Percentiles rank a stretch among this genome's conserved stretches.
Evolutionary conservation across 2,113 vertebrate species (phyloP).

Genomic region (Tonatia bakeri): DNA sequence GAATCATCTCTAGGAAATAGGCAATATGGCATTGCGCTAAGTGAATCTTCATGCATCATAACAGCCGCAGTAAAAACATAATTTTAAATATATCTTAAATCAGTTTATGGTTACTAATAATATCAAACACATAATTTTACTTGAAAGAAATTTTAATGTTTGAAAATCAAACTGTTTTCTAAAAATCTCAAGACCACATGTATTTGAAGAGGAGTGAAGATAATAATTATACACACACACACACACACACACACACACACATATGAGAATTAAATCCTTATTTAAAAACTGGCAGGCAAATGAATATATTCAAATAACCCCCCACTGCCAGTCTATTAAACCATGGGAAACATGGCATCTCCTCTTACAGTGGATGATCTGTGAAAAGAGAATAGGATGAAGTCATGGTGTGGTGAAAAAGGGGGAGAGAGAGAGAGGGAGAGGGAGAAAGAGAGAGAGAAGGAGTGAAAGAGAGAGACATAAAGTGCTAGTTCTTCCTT

Average conservation of each 20-base stretch:
- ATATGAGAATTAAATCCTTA: not conserved
- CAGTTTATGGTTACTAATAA: not conserved
- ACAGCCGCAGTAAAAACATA: not conserved
- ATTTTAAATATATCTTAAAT: not conserved
- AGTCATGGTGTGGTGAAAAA: not conserved
- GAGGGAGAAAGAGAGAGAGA: too few species aligned
- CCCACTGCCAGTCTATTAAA: not conserved
- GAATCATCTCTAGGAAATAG: not conserved
- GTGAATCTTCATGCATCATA: not conserved
- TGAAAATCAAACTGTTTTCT: not conserved
- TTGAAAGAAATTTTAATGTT: not conserved
- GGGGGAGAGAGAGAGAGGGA: too few species aligned
- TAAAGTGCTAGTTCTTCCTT: not conserved
- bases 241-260: too few species aligned
- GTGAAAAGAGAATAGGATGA: not conserved
- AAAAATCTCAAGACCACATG: not conserved
- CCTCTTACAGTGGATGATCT: not conserved
- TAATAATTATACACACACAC: not conserved
- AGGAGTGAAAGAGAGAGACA: not conserved
- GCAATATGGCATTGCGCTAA: not conserved
- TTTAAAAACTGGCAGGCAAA: not conserved
- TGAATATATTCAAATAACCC: not conserved
- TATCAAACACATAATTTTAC: not conserved
- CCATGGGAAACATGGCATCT: fast-evolving
- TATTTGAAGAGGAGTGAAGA: not conserved